Evolutionary conservation across 37 sponge, comb jelly and placozoan species (phyloP).

Genomic region (Diacarnus erythraeanus): DNA sequence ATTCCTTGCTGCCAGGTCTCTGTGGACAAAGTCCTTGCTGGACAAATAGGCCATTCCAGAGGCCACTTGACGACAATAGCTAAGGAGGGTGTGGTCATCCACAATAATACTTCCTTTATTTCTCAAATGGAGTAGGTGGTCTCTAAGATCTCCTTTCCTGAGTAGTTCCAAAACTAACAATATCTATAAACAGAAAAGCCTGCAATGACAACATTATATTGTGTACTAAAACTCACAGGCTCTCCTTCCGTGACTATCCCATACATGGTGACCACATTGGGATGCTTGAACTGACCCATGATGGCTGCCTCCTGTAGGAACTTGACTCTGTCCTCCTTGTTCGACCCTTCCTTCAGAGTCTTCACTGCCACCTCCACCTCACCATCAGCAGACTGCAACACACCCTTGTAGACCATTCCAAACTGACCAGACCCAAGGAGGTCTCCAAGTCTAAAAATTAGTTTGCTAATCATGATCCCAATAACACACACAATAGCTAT

Average conservation of each 20-base stretch:
- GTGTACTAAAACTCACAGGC: not conserved
- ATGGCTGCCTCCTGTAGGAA: constrained; percentile 28
- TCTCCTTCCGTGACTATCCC: constrained; percentile 7
- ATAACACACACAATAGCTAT: no score
- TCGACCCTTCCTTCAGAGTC: constrained; percentile 28
- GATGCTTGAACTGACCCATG: constrained; percentile 23
- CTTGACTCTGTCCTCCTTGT: constrained; percentile 19
- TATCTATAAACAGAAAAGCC: not conserved
- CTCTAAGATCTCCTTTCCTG: constrained; percentile 5
- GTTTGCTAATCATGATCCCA: not conserved
- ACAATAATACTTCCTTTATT: not conserved
- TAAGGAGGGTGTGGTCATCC: constrained; percentile 9
- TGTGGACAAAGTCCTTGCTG: constrained; percentile 17
- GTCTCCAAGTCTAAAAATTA: not conserved
- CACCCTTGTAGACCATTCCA: constrained; percentile 18
- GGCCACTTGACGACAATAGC: constrained; percentile 8
- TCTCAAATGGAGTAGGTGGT: not conserved
- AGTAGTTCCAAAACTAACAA: constrained; percentile 7
- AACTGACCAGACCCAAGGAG: constrained; percentile 33
- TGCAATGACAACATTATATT: not conserved
- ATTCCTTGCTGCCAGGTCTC: constrained; percentile 25
- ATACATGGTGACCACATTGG: constrained; percentile 10
- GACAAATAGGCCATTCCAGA: constrained; percentile 18
- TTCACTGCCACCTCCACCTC: constrained; percentile 36
- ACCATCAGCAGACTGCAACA: constrained; percentile 2